Base-by-base conservation (phyloP, 2,797 vertebrate genomes). In the Erpetoichthys calabaricus region DNA sequence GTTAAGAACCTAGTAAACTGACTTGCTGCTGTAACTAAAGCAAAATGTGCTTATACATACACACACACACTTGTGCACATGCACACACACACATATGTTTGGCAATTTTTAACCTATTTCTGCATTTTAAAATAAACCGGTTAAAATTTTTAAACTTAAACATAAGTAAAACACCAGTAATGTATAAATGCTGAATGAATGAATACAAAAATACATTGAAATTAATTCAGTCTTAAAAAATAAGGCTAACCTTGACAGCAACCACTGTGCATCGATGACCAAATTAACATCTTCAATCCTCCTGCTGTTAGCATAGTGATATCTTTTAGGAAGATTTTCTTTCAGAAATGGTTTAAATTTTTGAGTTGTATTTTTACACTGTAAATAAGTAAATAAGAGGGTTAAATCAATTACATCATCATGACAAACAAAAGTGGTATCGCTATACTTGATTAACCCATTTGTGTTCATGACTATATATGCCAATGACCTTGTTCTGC, bases 211-310 rank as follows among this genome's bases (percentile, higher is more conserved):
- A n/a, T 25, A 25, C 25, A 25, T 25, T 25, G 2, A 25, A 25
- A 25, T 25, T 25, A 25, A 25, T 25, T 25, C 25, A 25, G 25
- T 25, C 2, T 1, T 25, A 57, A 51, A 42, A n/a, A n/a, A 58
- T 41, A 50, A 3, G 45, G 52, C 46, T 6, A 63, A 87, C 85
- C 83, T 82, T 65, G 80, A 80, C 58, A 87, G 81, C 53, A 82
- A 74, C 86, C 86, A 88, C 10, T 68, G 69, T 0, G 73, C 62
- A 1, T 75, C 68, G 0, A 87, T 82, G 45, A 86, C 60, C 4
- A 88, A 49, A 6, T 45, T 75, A 4, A 86, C 65, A 0, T 86
- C 83, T 60, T 88, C 86, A 0, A 88, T 88, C 7, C 85, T 81
- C 0, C 75, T 75, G 65, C 73, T 88, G 70, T 70, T 75, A 54